These are phyloP conservation scores for Orius insidiosus DNA, from an alignment of 1,140 invertebrate species.

Conservation along the genomic window DNA sequence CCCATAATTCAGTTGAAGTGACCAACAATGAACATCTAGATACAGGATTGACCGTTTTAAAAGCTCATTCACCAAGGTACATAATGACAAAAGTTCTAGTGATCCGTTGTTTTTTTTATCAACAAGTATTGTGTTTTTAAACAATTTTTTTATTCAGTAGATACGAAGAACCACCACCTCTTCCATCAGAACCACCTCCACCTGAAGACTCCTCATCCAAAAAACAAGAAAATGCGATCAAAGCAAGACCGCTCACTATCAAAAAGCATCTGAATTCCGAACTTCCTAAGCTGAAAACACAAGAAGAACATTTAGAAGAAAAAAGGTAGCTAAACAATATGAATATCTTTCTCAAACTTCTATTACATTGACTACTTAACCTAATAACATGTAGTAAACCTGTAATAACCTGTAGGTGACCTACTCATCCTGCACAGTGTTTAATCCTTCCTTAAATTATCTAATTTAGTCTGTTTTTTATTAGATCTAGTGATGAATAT, in stretches of 20 bases:
- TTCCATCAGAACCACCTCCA: constrained; percentile 24
- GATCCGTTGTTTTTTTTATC: not conserved
- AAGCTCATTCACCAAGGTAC: not conserved
- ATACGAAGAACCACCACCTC: constrained; percentile 21
- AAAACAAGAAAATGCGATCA: constrained; percentile 38
- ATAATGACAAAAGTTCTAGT: too few species aligned
- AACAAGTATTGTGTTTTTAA: too few species aligned
- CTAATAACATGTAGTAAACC: too few species aligned
- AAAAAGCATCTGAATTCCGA: constrained; percentile 58
- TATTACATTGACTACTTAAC: too few species aligned
- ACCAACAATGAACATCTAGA: not conserved
- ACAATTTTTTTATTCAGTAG: too few species aligned
- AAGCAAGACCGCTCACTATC: constrained; percentile 58
- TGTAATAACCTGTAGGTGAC: too few species aligned
- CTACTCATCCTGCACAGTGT: too few species aligned
- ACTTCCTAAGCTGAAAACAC: constrained; percentile 50
- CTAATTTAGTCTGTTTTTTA: too few species aligned
- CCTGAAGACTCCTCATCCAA: constrained; percentile 23
- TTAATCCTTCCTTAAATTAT: too few species aligned
- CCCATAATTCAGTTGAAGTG: constrained; percentile 15
- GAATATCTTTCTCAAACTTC: not conserved
- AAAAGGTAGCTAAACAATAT: constrained; percentile 3
- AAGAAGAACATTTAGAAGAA: constrained; percentile 14
- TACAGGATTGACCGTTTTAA: not conserved
- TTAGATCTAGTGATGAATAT: too few species aligned